Evolutionary conservation across 2,797 vertebrate genomes (phyloP).

Genomic region (Bovichtus diacanthus): DNA sequence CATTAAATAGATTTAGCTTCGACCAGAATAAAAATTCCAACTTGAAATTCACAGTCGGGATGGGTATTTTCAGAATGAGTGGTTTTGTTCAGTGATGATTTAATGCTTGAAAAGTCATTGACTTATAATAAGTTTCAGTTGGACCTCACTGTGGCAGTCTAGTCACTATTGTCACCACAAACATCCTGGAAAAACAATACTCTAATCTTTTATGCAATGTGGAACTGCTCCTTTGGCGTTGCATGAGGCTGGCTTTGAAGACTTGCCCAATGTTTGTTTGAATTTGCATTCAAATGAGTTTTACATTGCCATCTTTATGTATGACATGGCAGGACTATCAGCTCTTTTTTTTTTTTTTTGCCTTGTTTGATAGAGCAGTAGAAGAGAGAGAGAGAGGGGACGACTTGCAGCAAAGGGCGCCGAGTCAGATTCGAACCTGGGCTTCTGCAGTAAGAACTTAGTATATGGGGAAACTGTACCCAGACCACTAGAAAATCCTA

Average conservation of each 20-base stretch:
- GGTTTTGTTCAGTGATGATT: slow-evolving; percentile 32
- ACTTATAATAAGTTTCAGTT: slow-evolving; percentile 23
- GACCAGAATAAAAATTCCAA: background rate
- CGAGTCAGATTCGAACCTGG: too few species aligned
- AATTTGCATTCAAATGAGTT: slow-evolving; percentile 61
- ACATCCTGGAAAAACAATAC: slow-evolving; percentile 30
- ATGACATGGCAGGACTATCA: slow-evolving; percentile 32
- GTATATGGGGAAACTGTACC: slow-evolving; percentile 12
- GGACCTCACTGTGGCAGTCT: slow-evolving; percentile 14
- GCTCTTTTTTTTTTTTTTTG: background rate
- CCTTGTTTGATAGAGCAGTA: too few species aligned
- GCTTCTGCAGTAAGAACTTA: too few species aligned
- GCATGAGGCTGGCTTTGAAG: slow-evolving; percentile 49
- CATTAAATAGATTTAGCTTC: slow-evolving; percentile 6
- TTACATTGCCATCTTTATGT: slow-evolving; percentile 23
- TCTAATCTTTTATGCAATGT: slow-evolving; percentile 35
- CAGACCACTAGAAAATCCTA: slow-evolving; percentile 27
- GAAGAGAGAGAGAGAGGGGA: too few species aligned
- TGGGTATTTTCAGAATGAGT: slow-evolving; percentile 7
- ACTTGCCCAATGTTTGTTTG: slow-evolving; percentile 46
- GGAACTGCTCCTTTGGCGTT: slow-evolving; percentile 34
- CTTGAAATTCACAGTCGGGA: background rate
- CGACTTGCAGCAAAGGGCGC: too few species aligned
- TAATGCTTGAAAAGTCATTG: slow-evolving; percentile 22
- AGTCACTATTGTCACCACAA: slow-evolving; percentile 23